Percentiles rank a stretch among this genome's conserved stretches.
Conservation (phyloP, 2,888 invertebrate genomes). For the Torymus texanus region DNA sequence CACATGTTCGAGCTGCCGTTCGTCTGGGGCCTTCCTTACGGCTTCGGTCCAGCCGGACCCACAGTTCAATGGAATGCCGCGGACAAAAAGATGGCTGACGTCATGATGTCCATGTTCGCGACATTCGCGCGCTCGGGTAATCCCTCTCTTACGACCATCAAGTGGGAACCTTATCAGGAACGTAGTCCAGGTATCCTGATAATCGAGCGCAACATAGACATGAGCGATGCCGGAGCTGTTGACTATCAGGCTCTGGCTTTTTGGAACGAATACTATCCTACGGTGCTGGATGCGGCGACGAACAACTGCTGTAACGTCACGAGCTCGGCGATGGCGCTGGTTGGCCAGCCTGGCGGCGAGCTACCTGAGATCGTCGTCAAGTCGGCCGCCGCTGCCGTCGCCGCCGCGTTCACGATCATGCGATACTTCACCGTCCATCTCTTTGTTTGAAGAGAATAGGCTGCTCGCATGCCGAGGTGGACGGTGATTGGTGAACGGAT, state of each 20-base stretch:
- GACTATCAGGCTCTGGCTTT: constrained; percentile 88
- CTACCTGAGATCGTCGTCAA: not conserved
- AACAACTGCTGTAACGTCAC: constrained; percentile 83
- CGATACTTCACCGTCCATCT: too few relatives aligned
- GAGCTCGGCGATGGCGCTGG: constrained; percentile 38
- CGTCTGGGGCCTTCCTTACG: constrained; percentile 87
- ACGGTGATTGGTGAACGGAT: too few relatives aligned
- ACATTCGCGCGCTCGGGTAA: constrained; percentile 86
- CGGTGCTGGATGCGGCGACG: constrained; percentile 83
- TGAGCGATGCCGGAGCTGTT: constrained; percentile 82
- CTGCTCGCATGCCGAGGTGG: too few relatives aligned
- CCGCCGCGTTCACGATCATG: not conserved
- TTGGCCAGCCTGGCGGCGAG: not conserved
- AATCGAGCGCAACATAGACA: constrained; percentile 86
- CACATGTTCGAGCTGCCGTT: constrained; percentile 89
- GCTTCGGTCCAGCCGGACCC: constrained; percentile 61
- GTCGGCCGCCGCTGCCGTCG: not conserved
- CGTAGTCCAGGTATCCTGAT: constrained; percentile 82
- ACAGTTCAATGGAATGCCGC: constrained; percentile 82
- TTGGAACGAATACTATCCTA: constrained; percentile 90
- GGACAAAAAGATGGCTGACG: constrained; percentile 87
- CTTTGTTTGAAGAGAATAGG: too few relatives aligned
- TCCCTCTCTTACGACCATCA: constrained; percentile 78
- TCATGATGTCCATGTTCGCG: constrained; percentile 88
- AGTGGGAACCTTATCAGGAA: constrained; percentile 84